Base-by-base conservation (phyloP, 2,888 invertebrate genomes). In the Thereva nobilitata region DNA sequence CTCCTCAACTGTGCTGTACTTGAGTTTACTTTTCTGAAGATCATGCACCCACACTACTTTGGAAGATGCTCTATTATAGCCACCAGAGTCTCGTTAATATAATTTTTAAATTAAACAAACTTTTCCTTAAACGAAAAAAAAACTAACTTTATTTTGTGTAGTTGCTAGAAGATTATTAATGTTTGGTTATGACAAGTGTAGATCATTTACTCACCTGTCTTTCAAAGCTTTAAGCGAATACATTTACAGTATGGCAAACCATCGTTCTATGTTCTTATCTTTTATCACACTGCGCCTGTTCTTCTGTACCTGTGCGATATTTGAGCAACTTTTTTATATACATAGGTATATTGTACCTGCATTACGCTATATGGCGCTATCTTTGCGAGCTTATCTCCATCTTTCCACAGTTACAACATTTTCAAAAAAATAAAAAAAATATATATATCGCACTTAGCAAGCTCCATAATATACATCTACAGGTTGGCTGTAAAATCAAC, bases 151-250 rank as follows among this genome's bases (percentile, higher is more conserved):
- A 23, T 23, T 23, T 23, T 23, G 23, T 23, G 23, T 2, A 23
- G 2, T 23, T 23, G 23, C 23, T 23, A 23, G 23, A 59, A 59
- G 4, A 23, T 59, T 37, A 4, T 37, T 34, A 38, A 40, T 12
- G 40, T 59, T 49, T 59, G 47, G 6, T 4, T n/a, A 37, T 45
- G 47, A 47, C 49, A 59, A 59, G 59, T 59, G 59, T 38, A 35
- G 59, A 59, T 45, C 59, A 47, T 42, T 47, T 37, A 12, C 38
- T 45, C 59, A 47, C 47, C 59, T 59, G 47, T 59, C 59, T 59
- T 47, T 49, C 49, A 23, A 49, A 38, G 12, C 23, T 47, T 49
- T 49, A 37, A 41, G 55, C 41, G 55, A 55, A 41, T 41, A 59
- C 49, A 45, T 47, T 47, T 12, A 38, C 12, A 49, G 38, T 12